These are phyloP conservation scores for Carassius auratus DNA, from an alignment of 2,113 vertebrate genomes.

Conservation along the genomic window DNA sequence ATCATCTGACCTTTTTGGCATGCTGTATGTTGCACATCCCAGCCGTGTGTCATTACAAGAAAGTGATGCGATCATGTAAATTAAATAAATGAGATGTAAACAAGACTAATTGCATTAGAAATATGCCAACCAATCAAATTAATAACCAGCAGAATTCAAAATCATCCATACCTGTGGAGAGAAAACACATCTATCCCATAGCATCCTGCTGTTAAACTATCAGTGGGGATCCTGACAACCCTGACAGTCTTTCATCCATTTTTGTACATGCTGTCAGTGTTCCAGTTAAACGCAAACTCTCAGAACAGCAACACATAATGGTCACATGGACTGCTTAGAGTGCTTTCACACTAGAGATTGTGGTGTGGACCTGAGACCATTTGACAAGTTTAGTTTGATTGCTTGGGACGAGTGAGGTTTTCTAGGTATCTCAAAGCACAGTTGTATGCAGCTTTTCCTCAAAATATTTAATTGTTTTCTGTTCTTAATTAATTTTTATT, in stretches of 20 bases:
- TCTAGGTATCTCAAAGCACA: no score
- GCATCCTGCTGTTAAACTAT: conserved; percentile 35
- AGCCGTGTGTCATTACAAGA: background rate
- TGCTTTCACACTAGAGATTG: no score
- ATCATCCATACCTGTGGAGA: conserved; percentile 10
- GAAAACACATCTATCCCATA: conserved; percentile 34
- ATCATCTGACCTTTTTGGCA: conserved; percentile 8
- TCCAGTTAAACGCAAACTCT: conserved; percentile 41
- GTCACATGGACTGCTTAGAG: background rate
- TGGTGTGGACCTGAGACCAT: no score
- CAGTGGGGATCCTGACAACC: conserved; percentile 40
- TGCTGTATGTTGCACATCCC: background rate
- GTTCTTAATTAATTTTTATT: background rate
- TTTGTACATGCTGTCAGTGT: conserved; percentile 31
- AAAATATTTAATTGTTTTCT: no score
- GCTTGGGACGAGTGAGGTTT: no score
- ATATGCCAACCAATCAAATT: conserved; percentile 33
- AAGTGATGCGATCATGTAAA: background rate
- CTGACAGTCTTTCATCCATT: conserved; percentile 39
- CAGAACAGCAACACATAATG: conserved; percentile 18
- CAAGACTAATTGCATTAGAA: conserved; percentile 16
- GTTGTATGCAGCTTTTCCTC: no score
- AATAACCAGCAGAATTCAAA: conserved; percentile 14
- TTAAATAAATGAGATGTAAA: conserved; percentile 17
- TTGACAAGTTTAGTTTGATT: no score